A percentile compares a stretch with the other conserved stretches of the same genome.
Conservation (phyloP, 2,888 invertebrate species). For the Parnassius apollo region DNA sequence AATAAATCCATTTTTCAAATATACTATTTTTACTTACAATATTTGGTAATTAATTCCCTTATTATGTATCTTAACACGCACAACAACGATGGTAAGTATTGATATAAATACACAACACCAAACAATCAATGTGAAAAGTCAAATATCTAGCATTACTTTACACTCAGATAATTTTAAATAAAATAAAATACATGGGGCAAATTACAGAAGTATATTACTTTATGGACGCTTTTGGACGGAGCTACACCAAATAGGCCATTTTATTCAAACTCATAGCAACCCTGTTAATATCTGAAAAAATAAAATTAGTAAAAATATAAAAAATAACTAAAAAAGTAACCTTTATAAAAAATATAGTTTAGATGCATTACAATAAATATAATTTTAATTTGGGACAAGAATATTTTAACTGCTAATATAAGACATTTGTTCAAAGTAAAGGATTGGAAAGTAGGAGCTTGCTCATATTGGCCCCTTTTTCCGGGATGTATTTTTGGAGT, state of each 20-base stretch:
- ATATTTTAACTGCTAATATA: too few species aligned
- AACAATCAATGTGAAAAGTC: slow-evolving; percentile 20
- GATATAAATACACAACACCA: slow-evolving; percentile 18
- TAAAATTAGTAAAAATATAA: background rate
- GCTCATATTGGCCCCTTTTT: too few species aligned
- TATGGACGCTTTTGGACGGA: slow-evolving; percentile 24
- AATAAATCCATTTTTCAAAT: slow-evolving; percentile 54
- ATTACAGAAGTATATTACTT: slow-evolving; percentile 2
- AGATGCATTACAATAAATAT: too few species aligned
- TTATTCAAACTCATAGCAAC: slow-evolving; percentile 9
- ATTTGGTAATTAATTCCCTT: background rate
- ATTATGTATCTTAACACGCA: background rate
- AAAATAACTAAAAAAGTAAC: too few species aligned
- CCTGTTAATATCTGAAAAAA: slow-evolving; percentile 17
- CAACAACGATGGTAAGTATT: background rate
- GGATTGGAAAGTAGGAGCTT: too few species aligned
- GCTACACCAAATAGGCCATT: slow-evolving; percentile 10
- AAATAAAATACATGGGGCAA: slow-evolving; percentile 1
- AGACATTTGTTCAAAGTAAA: too few species aligned
- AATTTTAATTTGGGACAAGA: too few species aligned
- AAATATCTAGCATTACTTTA: slow-evolving; percentile 6
- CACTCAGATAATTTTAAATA: background rate
- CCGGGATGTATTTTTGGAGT: too few species aligned
- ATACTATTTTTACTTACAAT: slow-evolving; percentile 22
- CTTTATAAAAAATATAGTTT: too few species aligned